These are phyloP conservation scores for Gallirallus australis DNA, from an alignment of 2,797 vertebrate genomes.

Conservation along the genomic window DNA sequence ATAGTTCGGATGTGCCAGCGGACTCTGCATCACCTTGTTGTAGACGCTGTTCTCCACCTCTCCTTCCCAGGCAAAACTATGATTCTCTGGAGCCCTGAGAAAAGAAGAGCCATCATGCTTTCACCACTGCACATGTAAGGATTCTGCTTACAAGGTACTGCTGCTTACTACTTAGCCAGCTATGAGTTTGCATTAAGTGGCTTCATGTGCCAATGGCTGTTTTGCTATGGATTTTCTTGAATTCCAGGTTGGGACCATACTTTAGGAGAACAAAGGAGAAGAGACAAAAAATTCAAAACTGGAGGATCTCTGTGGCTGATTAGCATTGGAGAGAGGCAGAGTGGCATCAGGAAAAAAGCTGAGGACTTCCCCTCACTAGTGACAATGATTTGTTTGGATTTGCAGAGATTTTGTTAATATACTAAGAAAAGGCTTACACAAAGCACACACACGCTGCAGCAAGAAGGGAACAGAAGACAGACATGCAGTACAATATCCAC, in stretches of 20 bases:
- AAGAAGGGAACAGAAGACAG: not conserved
- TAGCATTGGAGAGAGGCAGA: not conserved
- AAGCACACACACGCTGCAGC: not conserved
- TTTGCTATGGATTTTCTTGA: not conserved
- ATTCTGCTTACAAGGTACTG: not conserved
- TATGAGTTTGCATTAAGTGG: not conserved
- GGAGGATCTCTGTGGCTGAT: not conserved
- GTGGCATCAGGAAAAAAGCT: not conserved
- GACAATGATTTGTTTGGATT: not conserved
- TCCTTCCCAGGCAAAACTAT: constrained; percentile 73
- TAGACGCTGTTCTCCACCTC: constrained; percentile 74
- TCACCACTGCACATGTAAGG: not conserved
- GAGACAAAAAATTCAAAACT: not conserved
- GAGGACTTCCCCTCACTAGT: not conserved
- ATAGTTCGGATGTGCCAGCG: constrained; percentile 78
- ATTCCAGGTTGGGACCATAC: not conserved
- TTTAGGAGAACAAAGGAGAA: not conserved
- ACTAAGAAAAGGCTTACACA: not conserved
- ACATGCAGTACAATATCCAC: not conserved
- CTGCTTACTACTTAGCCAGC: not conserved
- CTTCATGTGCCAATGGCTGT: not conserved
- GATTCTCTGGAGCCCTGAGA: constrained; percentile 75
- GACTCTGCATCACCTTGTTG: constrained; percentile 68
- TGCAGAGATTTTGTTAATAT: not conserved
- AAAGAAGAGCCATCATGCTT: constrained; percentile 13